Evolutionary conservation across 2,888 invertebrate genomes (phyloP), one percentile per base, ranked within the genome.

Genomic region (Panzeria rudis): DNA sequence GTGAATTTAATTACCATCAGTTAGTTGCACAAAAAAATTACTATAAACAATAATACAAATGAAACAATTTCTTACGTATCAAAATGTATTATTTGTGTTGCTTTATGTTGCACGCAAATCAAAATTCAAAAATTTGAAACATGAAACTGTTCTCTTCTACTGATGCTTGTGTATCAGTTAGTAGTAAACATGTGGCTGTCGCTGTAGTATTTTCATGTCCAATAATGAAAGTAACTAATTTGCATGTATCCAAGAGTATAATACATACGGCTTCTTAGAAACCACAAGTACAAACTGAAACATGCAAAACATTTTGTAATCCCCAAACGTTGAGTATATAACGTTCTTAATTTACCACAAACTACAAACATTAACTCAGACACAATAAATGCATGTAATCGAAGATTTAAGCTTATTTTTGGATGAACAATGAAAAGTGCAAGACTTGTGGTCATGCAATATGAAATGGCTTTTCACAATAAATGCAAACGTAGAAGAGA

Each of bases 241-340:
- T 66, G 17, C 76, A 77, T 77, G 54, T 50, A 64, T 23, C 62
- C 38, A 71, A 64, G 56, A 66, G 75, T 29, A 62, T 59, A 77
- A 64, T 72, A 66, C 41, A 50, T 41, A 56, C 20, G 71, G 71
- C 82, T 83, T 25, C 82, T 83, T 77, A 71, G 41, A 71, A 71
- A 41, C 82, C 82, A 71, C 82, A 83, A 82, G 32, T 76, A 62
- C 69, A 69, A 52, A 54, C 68, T 15, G 23, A 82, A 54, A 35
- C 8, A 76, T 62, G 62, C 54, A 82, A 64, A 77, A 77, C 52
- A 71, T 77, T 71, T 71, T 76, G 82, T 83, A 77, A 83, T 77
- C 56, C 50, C 29, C 71, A 83, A 83, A 41, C 56, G 76, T 47
- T 38, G 5, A 41, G 35, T 73, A 29, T 47, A n/a, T 47, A 20